Conservation (phyloP, 2,113 vertebrate species). For the Calyptommatus sinebrachiatus region DNA sequence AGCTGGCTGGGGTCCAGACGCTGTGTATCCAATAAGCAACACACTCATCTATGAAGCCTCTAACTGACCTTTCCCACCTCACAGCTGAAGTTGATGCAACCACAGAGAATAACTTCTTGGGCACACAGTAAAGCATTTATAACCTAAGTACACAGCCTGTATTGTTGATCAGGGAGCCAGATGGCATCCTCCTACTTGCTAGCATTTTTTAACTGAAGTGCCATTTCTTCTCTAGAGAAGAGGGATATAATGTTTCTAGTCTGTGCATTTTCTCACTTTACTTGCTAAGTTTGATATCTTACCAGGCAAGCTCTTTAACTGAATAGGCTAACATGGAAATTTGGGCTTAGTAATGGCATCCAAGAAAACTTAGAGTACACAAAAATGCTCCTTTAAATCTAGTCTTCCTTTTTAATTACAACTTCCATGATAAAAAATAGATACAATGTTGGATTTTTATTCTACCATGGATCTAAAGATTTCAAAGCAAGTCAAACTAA, state of each 20-base stretch:
- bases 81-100: accelerated
- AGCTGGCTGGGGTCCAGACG: constrained; percentile 5
- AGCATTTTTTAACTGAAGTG: not conserved
- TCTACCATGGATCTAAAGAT: not conserved
- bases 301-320: not conserved
- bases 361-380: not conserved
- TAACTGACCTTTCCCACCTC: not conserved
- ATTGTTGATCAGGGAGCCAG: not conserved
- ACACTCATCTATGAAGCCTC: not conserved
- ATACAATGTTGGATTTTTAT: not conserved
- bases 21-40: not conserved
- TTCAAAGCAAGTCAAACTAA: not conserved
- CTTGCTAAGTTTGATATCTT: not conserved
- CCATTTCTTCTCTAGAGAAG: not conserved
- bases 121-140: accelerated
- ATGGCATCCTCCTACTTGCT: not conserved
- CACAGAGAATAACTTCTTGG: constrained; percentile 51
- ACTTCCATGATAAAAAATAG: too few species aligned
- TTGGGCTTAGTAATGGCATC: not conserved
- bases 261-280: not conserved
- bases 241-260: not conserved
- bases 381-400: too few species aligned
- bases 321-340: not conserved
- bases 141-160: not conserved
- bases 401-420: too few species aligned